phyloP scores from a whole-genome alignment of 2,797 vertebrate genomes.

The Pipistrellus nathusii region DNA sequence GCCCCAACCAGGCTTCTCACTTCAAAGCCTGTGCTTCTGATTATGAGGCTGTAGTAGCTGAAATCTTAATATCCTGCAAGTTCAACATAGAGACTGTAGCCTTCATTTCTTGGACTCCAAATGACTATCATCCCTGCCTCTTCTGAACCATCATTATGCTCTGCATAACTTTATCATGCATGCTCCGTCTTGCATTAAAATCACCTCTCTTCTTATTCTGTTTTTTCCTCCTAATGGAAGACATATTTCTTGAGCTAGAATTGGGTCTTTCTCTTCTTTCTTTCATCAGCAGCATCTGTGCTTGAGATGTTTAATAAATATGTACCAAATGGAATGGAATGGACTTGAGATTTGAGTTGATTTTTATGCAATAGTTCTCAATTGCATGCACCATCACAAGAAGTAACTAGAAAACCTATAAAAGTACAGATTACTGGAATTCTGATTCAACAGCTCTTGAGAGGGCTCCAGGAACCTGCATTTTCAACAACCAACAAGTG shows the following conservation, averaged over 20 bases:
- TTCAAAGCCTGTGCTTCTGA: neutral
- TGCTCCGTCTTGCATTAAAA: neutral
- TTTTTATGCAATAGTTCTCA: neutral
- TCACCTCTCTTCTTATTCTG: neutral
- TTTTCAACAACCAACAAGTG: neutral
- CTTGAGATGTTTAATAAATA: neutral
- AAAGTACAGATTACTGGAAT: neutral
- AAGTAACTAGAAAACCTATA: neutral
- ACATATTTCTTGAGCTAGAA: neutral
- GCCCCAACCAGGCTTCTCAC: neutral
- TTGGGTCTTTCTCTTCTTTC: neutral
- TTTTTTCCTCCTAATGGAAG: neutral
- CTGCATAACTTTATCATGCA: neutral
- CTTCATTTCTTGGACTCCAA: neutral
- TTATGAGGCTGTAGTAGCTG: neutral
- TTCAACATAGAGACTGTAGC: neutral
- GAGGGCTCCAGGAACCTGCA: neutral
- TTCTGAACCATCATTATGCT: neutral
- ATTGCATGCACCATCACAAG: neutral
- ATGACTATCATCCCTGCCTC: neutral
- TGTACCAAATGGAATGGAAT: neutral
- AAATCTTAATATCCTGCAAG: neutral
- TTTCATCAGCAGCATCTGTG: neutral
- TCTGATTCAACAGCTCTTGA: neutral
- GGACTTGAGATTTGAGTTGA: neutral